Evolutionary conservation across 2,888 invertebrate species (phyloP).

Genomic region (Coenonympha glycerion): DNA sequence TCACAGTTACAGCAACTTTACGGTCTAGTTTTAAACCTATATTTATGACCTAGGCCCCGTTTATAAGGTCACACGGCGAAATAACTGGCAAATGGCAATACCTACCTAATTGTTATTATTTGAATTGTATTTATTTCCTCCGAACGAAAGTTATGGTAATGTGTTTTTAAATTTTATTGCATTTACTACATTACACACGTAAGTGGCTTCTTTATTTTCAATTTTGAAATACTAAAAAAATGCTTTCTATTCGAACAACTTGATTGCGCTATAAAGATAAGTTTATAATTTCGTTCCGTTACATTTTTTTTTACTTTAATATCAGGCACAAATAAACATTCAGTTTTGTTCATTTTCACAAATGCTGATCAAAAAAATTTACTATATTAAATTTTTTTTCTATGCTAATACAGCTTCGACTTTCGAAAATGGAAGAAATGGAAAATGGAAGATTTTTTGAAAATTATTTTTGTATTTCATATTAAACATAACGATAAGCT

Average conservation of each 20-base stretch:
- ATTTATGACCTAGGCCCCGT: conserved; percentile 9
- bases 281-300: too few relatives aligned
- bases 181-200: not conserved
- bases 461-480: too few relatives aligned
- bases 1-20: conserved; percentile 7
- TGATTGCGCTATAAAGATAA: too few relatives aligned
- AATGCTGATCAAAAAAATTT: too few relatives aligned
- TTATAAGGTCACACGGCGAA: conserved; percentile 15
- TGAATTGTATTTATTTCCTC: conserved; percentile 10
- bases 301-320: too few relatives aligned
- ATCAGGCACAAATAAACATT: too few relatives aligned
- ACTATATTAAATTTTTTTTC: too few relatives aligned
- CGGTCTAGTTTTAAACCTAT: not conserved
- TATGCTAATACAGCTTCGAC: too few relatives aligned
- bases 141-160: conserved; percentile 5
- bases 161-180: conserved; percentile 12
- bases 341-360: too few relatives aligned
- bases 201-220: not conserved
- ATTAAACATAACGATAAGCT: not conserved
- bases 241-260: not conserved
- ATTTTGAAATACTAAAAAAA: not conserved
- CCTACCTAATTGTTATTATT: too few relatives aligned
- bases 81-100: conserved; percentile 7
- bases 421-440: too few relatives aligned
- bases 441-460: too few relatives aligned